Conservation (phyloP, 2,113 vertebrate species). For the Oncorhynchus clarkii region DNA sequence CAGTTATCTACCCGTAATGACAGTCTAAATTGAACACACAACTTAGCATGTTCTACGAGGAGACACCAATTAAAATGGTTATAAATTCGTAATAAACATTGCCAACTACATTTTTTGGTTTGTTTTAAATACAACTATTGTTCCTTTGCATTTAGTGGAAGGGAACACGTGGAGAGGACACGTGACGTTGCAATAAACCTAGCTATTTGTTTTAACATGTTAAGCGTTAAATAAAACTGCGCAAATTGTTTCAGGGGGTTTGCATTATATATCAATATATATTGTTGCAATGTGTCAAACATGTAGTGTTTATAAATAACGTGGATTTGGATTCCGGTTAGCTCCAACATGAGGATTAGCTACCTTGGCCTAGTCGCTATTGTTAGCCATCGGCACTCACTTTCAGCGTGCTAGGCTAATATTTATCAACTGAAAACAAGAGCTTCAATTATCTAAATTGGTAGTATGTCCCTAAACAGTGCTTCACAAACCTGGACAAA, state of each 20-base stretch:
- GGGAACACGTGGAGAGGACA: conserved; percentile 50
- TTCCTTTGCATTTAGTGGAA: conserved; percentile 38
- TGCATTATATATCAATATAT: not conserved
- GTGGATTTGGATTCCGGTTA: not conserved
- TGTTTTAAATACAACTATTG: conserved; percentile 14
- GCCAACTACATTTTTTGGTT: too few species aligned
- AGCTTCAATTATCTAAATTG: not conserved
- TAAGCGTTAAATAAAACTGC: not conserved
- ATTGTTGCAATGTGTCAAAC: not conserved
- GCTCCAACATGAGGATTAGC: not conserved
- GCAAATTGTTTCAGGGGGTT: not conserved
- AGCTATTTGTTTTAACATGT: conserved; percentile 38
- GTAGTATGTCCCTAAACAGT: not conserved
- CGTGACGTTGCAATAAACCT: conserved; percentile 58
- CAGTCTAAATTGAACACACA: too few species aligned
- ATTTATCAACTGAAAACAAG: not conserved
- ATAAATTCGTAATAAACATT: not conserved
- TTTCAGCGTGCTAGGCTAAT: not conserved
- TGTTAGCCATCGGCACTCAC: conserved; percentile 54
- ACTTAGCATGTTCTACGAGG: not conserved
- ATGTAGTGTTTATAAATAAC: not conserved
- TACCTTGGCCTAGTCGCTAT: conserved; percentile 42
- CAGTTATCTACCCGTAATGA: rapidly evolving
- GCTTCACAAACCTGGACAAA: not conserved
- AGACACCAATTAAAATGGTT: not conserved